Evolutionary conservation across 2,888 invertebrate genomes (phyloP), one percentile per base, ranked within the genome.

Genomic region (Timema cristinae): DNA sequence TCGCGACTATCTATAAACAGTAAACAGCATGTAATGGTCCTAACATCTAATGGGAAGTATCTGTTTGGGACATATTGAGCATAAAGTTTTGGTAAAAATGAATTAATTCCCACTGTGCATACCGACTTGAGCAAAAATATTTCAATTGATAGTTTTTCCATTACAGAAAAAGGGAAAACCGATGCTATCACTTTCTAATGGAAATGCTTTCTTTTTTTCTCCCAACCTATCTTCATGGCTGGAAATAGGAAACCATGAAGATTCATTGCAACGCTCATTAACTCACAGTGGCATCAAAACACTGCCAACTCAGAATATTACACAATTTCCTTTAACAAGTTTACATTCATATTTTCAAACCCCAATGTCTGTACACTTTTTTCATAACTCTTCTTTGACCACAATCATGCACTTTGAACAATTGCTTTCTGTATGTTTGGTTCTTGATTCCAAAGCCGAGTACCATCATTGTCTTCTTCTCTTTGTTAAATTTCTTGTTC

Each of bases 201-300:
- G 94, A 48, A 90, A 91, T 80, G 92, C 94, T 4, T 97, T 92
- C 79, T 90, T 93, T 72, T 97, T 91, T 81, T 91, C 91, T 77
- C 85, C 87, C 76, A 90, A 91, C 79, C 85, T 97, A 79, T 88
- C 88, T 78, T 70, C 78, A 81, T 80, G 90, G 90, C 83, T 86
- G 76, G 76, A 83, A 68, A 78, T 85, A 59, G 83, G 83, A 10
- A 85, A 87, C 77, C 81, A 81, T 74, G 81, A 81, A 63, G 84
- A 84, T 77, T 82, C 84, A 7, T 80, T 84, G 32, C 82, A 82
- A 79, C 81, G 82, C 68, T 82, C 82, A 79, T 82, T 84, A 0
- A 80, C 82, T 51, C 79, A 78, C 16, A 51, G 72, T 7, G 69
- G 71, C 10, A 75, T 67, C 15, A 51, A 69, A 10, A n/a, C 61